These are phyloP conservation scores for Aphodius sticticus DNA, from an alignment of 2,888 invertebrate species.

Conservation along the genomic window DNA sequence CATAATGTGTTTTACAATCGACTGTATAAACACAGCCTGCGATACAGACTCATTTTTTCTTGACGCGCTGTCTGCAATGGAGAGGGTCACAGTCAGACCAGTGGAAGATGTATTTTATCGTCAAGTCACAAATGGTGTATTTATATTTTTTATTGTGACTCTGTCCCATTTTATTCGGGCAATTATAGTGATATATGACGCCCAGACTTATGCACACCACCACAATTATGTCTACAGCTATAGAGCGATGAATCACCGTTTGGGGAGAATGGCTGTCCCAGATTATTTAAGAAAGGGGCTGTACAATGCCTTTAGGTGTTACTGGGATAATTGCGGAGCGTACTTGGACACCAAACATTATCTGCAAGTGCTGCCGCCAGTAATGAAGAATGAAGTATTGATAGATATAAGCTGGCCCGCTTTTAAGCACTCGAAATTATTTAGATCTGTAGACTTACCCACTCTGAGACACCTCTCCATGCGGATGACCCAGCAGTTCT, in stretches of 20 bases:
- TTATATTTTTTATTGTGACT: slow-evolving; percentile 8
- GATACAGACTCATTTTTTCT: slow-evolving; percentile 1
- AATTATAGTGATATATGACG: slow-evolving; percentile 17
- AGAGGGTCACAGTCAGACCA: neutral
- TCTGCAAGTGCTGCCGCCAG: slow-evolving; percentile 29
- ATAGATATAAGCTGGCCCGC: slow-evolving; percentile 36
- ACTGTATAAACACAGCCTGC: slow-evolving; percentile 8
- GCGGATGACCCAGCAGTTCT: slow-evolving; percentile 64
- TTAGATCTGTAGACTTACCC: slow-evolving; percentile 51
- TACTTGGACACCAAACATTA: slow-evolving; percentile 27
- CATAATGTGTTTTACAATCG: neutral
- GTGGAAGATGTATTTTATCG: neutral
- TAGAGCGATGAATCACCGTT: neutral
- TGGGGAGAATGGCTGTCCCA: slow-evolving; percentile 11
- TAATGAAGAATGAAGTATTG: slow-evolving; percentile 29
- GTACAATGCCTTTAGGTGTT: slow-evolving; percentile 23
- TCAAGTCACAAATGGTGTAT: neutral
- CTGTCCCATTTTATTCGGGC: slow-evolving; percentile 17
- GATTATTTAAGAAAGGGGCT: slow-evolving; percentile 28
- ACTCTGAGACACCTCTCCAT: slow-evolving; percentile 63
- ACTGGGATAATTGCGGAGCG: slow-evolving; percentile 33
- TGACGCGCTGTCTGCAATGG: slow-evolving; percentile 9
- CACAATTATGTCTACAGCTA: slow-evolving; percentile 27
- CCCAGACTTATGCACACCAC: slow-evolving; percentile 22
- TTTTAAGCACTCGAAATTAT: slow-evolving; percentile 35